Evolutionary conservation across 2,888 invertebrate species (phyloP).

Genomic region (Biston betularia): DNA sequence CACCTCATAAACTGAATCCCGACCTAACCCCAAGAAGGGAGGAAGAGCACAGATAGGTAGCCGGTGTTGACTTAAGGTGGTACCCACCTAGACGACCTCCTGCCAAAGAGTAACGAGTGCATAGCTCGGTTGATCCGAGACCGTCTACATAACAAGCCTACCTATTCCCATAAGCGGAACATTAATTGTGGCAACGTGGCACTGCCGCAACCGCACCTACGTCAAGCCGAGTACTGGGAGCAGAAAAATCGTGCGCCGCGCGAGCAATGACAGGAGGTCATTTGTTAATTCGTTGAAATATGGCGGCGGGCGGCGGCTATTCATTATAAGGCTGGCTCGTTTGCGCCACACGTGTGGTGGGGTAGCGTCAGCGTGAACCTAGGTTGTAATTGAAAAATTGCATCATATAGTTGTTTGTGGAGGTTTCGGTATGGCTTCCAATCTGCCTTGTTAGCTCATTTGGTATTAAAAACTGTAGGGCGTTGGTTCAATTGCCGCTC

Average conservation of each 20-base stretch:
- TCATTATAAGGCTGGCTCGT: slow-evolving; percentile 84
- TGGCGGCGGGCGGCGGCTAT: slow-evolving; percentile 82
- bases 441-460: no score
- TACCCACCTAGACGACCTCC: no score
- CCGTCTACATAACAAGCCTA: slow-evolving; percentile 29
- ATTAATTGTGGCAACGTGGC: slow-evolving; percentile 61
- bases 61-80: no score
- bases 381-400: slow-evolving; percentile 3
- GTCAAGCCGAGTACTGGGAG: slow-evolving; percentile 80
- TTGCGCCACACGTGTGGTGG: slow-evolving; percentile 80
- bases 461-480: no score
- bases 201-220: slow-evolving; percentile 75
- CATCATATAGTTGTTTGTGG: neutral
- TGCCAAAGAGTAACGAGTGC: no score
- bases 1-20: no score
- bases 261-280: slow-evolving; percentile 79
- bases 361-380: slow-evolving; percentile 60
- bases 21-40: no score
- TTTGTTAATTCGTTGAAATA: slow-evolving; percentile 86
- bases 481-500: no score
- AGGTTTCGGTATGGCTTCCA: no score
- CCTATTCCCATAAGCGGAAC: slow-evolving; percentile 58
- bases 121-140: neutral
- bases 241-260: slow-evolving; percentile 83
- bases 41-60: no score